Percentiles rank a stretch among this genome's conserved stretches.
phyloP scores from a whole-genome alignment of 2,113 vertebrate genomes.

The Nanorana parkeri region DNA sequence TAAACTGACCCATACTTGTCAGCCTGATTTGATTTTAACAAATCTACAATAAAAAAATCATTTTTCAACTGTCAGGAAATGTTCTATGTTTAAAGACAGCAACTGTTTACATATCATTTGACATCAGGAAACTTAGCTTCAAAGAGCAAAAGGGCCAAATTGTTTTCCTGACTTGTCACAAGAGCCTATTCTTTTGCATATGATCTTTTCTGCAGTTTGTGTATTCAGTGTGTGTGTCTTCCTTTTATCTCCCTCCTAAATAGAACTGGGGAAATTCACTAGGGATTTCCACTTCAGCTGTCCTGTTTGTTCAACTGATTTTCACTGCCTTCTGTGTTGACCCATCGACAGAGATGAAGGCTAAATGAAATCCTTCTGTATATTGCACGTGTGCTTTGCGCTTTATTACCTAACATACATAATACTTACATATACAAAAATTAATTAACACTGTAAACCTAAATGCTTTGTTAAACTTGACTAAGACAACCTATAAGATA shows the following conservation, averaged over 20 bases:
- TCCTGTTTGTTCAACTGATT: constrained; percentile 49
- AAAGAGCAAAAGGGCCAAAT: constrained; percentile 32
- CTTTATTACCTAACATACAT: not conserved
- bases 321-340: constrained; percentile 33
- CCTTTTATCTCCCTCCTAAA: constrained; percentile 46
- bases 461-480: not conserved
- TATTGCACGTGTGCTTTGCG: constrained; percentile 18
- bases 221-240: constrained; percentile 28
- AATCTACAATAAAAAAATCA: constrained; percentile 63
- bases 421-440: not conserved
- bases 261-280: constrained; percentile 21
- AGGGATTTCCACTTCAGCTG: constrained; percentile 43
- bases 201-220: constrained; percentile 39
- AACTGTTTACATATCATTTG: constrained; percentile 50
- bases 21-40: constrained; percentile 68
- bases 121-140: constrained; percentile 37
- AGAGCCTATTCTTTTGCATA: constrained; percentile 40
- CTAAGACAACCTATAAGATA: not conserved
- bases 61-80: constrained; percentile 57
- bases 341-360: constrained; percentile 25
- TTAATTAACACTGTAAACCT: not conserved
- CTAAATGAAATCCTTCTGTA: constrained; percentile 42
- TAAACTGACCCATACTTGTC: constrained; percentile 67
- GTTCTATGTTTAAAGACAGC: constrained; percentile 38
- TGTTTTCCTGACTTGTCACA: constrained; percentile 27